Evolutionary conservation across 2,888 invertebrate genomes (phyloP).

Genomic region (Euphydryas editha): DNA sequence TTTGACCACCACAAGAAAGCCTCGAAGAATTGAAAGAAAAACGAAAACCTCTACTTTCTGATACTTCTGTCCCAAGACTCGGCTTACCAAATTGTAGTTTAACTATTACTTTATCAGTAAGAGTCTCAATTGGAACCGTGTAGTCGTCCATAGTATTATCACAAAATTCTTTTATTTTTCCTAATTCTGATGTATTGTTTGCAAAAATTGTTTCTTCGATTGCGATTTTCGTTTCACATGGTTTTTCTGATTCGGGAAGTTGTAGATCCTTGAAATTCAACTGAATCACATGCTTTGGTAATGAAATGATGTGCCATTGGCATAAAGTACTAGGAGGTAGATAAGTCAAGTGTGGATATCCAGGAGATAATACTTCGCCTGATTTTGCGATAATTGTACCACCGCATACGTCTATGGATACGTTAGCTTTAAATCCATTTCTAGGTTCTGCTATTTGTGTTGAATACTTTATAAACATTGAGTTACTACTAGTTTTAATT

Average conservation of each 20-base stretch:
- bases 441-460: constrained; percentile 87
- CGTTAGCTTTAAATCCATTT: constrained; percentile 90
- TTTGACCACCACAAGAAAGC: constrained; percentile 86
- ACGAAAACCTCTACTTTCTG: constrained; percentile 81
- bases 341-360: constrained; percentile 82
- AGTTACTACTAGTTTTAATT: constrained; percentile 85
- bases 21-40: constrained; percentile 84
- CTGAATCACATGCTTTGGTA: constrained; percentile 51
- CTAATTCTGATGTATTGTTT: constrained; percentile 55
- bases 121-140: constrained; percentile 55
- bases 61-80: constrained; percentile 57
- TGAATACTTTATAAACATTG: constrained; percentile 87
- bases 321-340: constrained; percentile 86
- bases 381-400: constrained; percentile 85
- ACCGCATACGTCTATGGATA: constrained; percentile 84
- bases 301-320: constrained; percentile 87
- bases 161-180: constrained; percentile 60
- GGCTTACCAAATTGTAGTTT: constrained; percentile 62
- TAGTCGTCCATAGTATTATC: constrained; percentile 44
- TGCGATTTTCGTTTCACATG: constrained; percentile 65
- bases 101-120: constrained; percentile 62
- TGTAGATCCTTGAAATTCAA: constrained; percentile 57
- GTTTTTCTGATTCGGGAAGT: constrained; percentile 58
- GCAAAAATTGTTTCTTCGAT: constrained; percentile 61
- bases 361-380: constrained; percentile 88